Conservation (phyloP, 2,888 invertebrate genomes). For the Liodrosophila aerea region DNA sequence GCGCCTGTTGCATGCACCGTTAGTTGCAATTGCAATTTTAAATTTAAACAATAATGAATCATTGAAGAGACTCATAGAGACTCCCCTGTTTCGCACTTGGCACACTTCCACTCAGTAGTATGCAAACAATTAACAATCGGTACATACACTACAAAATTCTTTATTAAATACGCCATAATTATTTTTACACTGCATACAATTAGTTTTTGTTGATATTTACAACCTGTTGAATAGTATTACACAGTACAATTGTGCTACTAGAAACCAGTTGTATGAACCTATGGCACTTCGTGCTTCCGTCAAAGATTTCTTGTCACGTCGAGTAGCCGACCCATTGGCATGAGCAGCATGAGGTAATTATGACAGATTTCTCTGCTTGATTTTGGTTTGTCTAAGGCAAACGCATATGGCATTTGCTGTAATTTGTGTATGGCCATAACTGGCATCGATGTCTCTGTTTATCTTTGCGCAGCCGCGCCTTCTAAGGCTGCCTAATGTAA, state of each 20-base stretch:
- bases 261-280: slow-evolving; percentile 24
- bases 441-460: slow-evolving; percentile 34
- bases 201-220: slow-evolving; percentile 32
- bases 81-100: slow-evolving; percentile 22
- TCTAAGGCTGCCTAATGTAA: slow-evolving; percentile 42
- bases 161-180: slow-evolving; percentile 59
- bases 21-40: slow-evolving; percentile 23
- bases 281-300: slow-evolving; percentile 29
- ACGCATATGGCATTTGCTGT: slow-evolving; percentile 44
- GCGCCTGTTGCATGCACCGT: slow-evolving; percentile 24
- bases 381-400: slow-evolving; percentile 23
- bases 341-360: slow-evolving; percentile 48
- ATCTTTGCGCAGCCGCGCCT: slow-evolving; percentile 33
- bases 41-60: slow-evolving; percentile 36
- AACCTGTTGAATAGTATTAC: slow-evolving; percentile 47
- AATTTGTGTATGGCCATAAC: slow-evolving; percentile 38
- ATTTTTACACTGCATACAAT: slow-evolving; percentile 25
- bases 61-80: slow-evolving; percentile 15
- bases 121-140: slow-evolving; percentile 14
- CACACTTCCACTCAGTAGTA: slow-evolving; percentile 50
- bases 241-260: slow-evolving; percentile 25
- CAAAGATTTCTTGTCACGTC: slow-evolving; percentile 23
- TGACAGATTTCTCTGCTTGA: slow-evolving; percentile 57
- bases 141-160: slow-evolving; percentile 39
- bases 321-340: slow-evolving; percentile 31